phyloP scores from a whole-genome alignment of 2,888 invertebrate species.

The Pilophorus perplexus region DNA sequence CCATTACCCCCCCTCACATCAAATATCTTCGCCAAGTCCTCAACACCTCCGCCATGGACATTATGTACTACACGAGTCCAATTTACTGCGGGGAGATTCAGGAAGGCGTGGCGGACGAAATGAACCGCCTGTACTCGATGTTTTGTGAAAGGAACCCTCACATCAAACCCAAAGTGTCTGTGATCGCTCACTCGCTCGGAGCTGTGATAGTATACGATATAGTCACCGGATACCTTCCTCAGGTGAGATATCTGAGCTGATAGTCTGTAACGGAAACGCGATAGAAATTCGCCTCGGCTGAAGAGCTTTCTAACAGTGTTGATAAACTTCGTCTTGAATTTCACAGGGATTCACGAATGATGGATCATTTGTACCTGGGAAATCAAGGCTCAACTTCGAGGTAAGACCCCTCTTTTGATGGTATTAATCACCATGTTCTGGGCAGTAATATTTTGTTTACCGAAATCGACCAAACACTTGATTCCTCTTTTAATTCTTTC shows the following conservation, averaged over 20 bases:
- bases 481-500: not conserved
- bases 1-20: conserved; percentile 65
- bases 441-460: not conserved
- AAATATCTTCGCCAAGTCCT: conserved; percentile 61
- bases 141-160: conserved; percentile 65
- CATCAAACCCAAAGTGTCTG: conserved; percentile 62
- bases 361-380: conserved; percentile 44
- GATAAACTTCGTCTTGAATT: not conserved
- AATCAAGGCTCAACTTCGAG: conserved; percentile 52
- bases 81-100: conserved; percentile 65
- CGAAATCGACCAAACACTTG: not conserved
- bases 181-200: conserved; percentile 68
- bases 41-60: conserved; percentile 69
- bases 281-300: not conserved
- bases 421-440: conserved; percentile 39
- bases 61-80: conserved; percentile 71
- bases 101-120: conserved; percentile 60
- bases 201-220: conserved; percentile 69
- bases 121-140: conserved; percentile 63
- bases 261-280: not conserved
- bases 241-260: conserved; percentile 39
- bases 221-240: conserved; percentile 57
- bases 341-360: conserved; percentile 44
- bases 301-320: not conserved
- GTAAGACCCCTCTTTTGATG: no score